Evolutionary conservation across 2,888 invertebrate genomes (phyloP), one percentile per base, ranked within the genome.

Genomic region (Parthenolecanium corni): DNA sequence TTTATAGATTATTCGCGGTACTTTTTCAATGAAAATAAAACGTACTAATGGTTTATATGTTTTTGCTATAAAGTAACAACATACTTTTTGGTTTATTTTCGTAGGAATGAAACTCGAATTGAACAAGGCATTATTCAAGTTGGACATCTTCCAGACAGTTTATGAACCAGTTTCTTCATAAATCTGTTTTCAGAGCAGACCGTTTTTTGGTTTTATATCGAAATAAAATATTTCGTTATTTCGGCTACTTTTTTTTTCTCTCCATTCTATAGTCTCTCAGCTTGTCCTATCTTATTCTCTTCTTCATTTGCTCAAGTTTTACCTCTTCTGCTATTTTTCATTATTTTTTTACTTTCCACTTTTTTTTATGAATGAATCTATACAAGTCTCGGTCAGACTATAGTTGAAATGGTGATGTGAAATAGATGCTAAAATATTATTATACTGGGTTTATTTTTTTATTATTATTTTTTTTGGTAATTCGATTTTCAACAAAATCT

Each of bases 111-210:
- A 61, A 61, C 61, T 61, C 38, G 61, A 61, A 61, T 61, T 61
- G 51, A 61, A 61, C 61, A 36, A 18, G 61, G 49, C 51, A 61
- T 51, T 61, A 36, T 47, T 61, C 23, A 61, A 49, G 47, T 61
- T 61, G 61, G 61, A 61, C 61, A 38, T 61, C 61, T 61, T 61
- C 61, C 61, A 61, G 61, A 61, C 61, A 61, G 61, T 61, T 61
- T 61, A 61, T 61, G 61, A 61, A 61, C 61, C 51, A 61, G 61
- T 61, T 61, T 61, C 61, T 61, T 61, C 61, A 61, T 61, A 61
- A 61, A 61, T 61, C 61, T 61, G 61, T 61, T 52, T 18, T 16
- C 25, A 49, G 51, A 46, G 51, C 51, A 38, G 47, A 61, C 47
- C 61, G 49, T 61, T 61, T 61, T 61, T 57, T 31, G 31, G 57